These are phyloP conservation scores for Pseudeuparius sepicola DNA, from an alignment of 2,888 invertebrate species.

Conservation along the genomic window DNA sequence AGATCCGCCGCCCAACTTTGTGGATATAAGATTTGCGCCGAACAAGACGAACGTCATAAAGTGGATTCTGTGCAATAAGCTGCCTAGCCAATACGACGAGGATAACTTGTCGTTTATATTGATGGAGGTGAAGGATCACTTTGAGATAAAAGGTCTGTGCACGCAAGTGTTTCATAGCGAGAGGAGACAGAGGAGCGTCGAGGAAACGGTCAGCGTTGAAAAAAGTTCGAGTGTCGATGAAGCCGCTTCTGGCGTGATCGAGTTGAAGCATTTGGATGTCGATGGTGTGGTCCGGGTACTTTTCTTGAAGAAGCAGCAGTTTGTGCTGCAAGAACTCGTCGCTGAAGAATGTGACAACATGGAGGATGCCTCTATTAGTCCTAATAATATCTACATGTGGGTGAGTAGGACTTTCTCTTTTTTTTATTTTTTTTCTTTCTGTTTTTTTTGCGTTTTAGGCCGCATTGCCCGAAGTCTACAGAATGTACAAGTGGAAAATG, in stretches of 20 bases:
- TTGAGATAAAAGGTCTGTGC: conserved; percentile 34
- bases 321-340: conserved; percentile 18
- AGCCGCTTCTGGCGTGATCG: conserved; percentile 7
- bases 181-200: conserved; percentile 3
- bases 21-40: conserved; percentile 23
- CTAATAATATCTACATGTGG: conserved; percentile 23
- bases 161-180: too few species aligned
- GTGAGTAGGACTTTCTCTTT: too few species aligned
- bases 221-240: too few species aligned
- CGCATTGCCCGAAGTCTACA: conserved; percentile 22
- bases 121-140: conserved; percentile 26
- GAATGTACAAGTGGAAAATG: conserved; percentile 42
- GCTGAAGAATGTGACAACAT: conserved; percentile 16
- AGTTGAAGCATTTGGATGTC: conserved; percentile 25
- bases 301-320: conserved; percentile 31
- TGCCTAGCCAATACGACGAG: conserved; percentile 26
- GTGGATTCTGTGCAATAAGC: conserved; percentile 30
- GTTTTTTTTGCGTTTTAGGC: too few species aligned
- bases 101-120: conserved; percentile 32
- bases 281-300: conserved; percentile 17
- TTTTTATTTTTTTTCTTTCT: too few species aligned
- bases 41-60: conserved; percentile 27
- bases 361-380: too few species aligned
- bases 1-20: conserved; percentile 24
- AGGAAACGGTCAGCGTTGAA: too few species aligned